phyloP scores from a whole-genome alignment of 1,140 invertebrate species.

The Pseudomyrmex cubaensis region DNA sequence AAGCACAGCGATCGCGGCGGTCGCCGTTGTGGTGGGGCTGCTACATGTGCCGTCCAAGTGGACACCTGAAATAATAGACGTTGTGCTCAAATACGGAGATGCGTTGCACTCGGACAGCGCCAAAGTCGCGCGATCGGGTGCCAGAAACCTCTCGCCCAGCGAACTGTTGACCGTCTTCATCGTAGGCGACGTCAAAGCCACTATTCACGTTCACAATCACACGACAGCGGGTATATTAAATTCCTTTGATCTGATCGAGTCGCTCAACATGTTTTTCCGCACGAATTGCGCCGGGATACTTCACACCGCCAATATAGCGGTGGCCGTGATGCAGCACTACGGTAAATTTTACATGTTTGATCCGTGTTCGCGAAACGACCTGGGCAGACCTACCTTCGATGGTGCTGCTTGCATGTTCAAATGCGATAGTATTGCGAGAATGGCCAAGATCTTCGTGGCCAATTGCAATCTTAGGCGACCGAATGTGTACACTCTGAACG shows the following conservation, averaged over 20 bases:
- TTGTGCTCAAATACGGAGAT: conserved; percentile 75
- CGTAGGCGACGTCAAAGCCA: conserved; percentile 74
- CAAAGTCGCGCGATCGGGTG: conserved; percentile 60
- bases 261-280: conserved; percentile 69
- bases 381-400: conserved; percentile 58
- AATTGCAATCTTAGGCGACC: conserved; percentile 76
- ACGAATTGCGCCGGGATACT: conserved; percentile 71
- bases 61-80: conserved; percentile 76
- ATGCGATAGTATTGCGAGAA: conserved; percentile 73
- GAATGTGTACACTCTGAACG: conserved; percentile 78
- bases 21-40: conserved; percentile 74
- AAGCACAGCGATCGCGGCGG: conserved; percentile 78
- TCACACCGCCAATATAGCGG: conserved; percentile 70
- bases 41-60: conserved; percentile 79
- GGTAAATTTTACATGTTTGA: conserved; percentile 80
- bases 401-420: conserved; percentile 76
- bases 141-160: conserved; percentile 73
- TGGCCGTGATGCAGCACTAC: conserved; percentile 78
- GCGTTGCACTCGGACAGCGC: conserved; percentile 73
- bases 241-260: conserved; percentile 62
- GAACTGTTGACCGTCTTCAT: conserved; percentile 77
- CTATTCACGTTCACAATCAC: conserved; percentile 71
- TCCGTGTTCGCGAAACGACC: conserved; percentile 71
- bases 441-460: conserved; percentile 72
- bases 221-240: conserved; percentile 76